These are phyloP conservation scores for Sus scrofa DNA, from an alignment of 2,113 vertebrate species.

Conservation along the genomic window T2T-Sscrofa CM000818.6:96689501-96690000, in stretches of 20 bases:
- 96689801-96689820: no score
- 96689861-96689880: no score
- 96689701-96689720: background rate
- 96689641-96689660: background rate
- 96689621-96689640: background rate
- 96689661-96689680: background rate
- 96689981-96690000: no score
- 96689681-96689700: background rate
- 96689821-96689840: no score
- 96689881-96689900: no score
- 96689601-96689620: background rate
- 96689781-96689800: no score
- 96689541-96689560: slow-evolving; percentile 48
- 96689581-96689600: slow-evolving; percentile 44
- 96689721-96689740: background rate
- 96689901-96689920: no score
- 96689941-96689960: no score
- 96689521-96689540: slow-evolving; percentile 43
- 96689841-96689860: no score
- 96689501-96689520: slow-evolving; percentile 33
- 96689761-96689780: background rate
- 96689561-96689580: slow-evolving; percentile 20
- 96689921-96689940: no score
- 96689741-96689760: background rate
- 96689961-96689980: no score